A percentile compares a stretch with the other conserved stretches of the same genome.
Conservation (phyloP, 2,113 vertebrate genomes). For the Agelaius tricolor region DNA sequence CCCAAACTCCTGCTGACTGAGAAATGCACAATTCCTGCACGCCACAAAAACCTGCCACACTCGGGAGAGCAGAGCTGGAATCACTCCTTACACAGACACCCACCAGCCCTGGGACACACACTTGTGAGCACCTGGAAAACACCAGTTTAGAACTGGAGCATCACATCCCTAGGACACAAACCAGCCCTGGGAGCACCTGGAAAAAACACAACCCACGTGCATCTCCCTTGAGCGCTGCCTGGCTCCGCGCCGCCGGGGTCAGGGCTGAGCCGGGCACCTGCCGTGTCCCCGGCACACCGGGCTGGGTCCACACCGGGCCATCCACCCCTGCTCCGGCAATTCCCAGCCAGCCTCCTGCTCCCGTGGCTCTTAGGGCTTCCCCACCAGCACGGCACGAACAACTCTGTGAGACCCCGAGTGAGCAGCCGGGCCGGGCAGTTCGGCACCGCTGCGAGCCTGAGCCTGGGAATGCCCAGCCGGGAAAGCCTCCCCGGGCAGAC, state of each 20-base stretch:
- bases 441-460: not conserved
- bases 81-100: accelerated
- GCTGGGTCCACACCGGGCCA: not conserved
- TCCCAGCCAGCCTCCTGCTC: not conserved
- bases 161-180: no score
- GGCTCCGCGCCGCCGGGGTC: accelerated
- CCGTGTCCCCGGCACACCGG: no score
- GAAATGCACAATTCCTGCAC: not conserved
- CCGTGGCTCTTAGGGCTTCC: not conserved
- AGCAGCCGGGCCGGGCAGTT: not conserved
- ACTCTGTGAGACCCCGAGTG: accelerated
- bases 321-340: not conserved
- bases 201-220: not conserved
- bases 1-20: not conserved
- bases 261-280: no score
- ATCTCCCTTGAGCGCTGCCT: accelerated
- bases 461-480: not conserved
- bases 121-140: not conserved
- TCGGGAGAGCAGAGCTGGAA: not conserved
- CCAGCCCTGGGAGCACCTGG: not conserved
- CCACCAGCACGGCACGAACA: not conserved
- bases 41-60: not conserved
- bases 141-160: no score
- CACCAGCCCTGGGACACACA: not conserved
- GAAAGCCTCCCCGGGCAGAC: not conserved